phyloP scores from a whole-genome alignment of 2,888 invertebrate species.

The Apotomis betuletana region DNA sequence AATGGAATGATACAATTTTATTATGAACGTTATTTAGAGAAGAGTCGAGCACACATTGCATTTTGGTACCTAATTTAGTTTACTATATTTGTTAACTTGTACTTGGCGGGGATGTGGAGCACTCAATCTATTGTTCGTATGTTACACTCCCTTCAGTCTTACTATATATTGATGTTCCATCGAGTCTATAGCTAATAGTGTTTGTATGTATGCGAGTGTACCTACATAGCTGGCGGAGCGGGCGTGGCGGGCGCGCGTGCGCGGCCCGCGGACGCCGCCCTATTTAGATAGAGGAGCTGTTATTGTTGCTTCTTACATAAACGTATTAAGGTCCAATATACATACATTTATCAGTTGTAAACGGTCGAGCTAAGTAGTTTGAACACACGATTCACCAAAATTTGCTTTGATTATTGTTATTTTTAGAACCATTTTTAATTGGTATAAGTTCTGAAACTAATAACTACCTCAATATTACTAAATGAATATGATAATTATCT shows the following conservation, averaged over 20 bases:
- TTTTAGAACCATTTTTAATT: conserved; percentile 80
- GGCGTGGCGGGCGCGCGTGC: conserved; percentile 7
- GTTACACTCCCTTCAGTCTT: conserved; percentile 55
- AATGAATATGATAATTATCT: conserved; percentile 82
- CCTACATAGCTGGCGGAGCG: conserved; percentile 28
- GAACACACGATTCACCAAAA: conserved; percentile 63
- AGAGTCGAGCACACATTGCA: conserved; percentile 57
- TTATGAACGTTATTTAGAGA: conserved; percentile 47
- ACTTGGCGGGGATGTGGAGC: conserved; percentile 59
- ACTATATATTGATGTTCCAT: conserved; percentile 63
- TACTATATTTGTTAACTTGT: conserved; percentile 60
- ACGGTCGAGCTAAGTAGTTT: conserved; percentile 57
- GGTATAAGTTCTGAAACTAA: conserved; percentile 83
- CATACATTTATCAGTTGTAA: conserved; percentile 59
- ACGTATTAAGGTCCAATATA: conserved; percentile 66
- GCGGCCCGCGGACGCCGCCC: conserved; percentile 30
- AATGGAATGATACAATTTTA: conserved; percentile 44
- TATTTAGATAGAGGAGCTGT: conserved; percentile 62
- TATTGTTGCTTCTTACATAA: conserved; percentile 68
- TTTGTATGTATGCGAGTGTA: conserved; percentile 55
- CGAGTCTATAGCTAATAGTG: conserved; percentile 62
- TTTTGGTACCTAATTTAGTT: conserved; percentile 55
- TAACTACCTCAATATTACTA: conserved; percentile 84
- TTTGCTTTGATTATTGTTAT: conserved; percentile 74
- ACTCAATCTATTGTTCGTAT: conserved; percentile 60